phyloP scores from a whole-genome alignment of 2,113 vertebrate genomes.

The Siphamia tubifer region DNA sequence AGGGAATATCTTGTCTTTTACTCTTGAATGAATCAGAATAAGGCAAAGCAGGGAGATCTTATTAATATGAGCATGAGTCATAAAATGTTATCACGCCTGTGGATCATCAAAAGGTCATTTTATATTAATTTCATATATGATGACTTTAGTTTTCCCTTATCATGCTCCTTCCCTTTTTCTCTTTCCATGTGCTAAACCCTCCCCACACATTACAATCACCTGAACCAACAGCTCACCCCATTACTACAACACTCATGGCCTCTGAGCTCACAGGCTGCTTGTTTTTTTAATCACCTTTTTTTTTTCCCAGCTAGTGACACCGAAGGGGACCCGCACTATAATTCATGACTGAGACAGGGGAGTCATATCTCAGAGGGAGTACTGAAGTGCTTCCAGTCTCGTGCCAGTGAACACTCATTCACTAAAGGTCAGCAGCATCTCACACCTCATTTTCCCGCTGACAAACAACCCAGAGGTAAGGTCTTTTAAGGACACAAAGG shows the following conservation, averaged over 20 bases:
- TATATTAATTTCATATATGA: conserved; percentile 3
- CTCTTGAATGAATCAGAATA: background rate
- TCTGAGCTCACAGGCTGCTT: conserved; percentile 9
- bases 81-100: conserved; percentile 14
- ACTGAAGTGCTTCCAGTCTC: conserved; percentile 27
- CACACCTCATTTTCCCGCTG: conserved; percentile 27
- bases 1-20: background rate
- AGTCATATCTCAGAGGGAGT: conserved; percentile 37
- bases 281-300: background rate
- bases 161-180: background rate
- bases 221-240: conserved; percentile 2
- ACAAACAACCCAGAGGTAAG: conserved; percentile 33
- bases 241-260: conserved; percentile 1
- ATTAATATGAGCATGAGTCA: conserved; percentile 10
- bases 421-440: conserved; percentile 50
- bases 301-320: background rate
- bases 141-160: conserved; percentile 22
- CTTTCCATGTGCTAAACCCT: background rate
- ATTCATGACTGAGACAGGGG: conserved; percentile 20
- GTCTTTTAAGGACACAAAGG: conserved; percentile 18
- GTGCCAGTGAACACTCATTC: conserved; percentile 26
- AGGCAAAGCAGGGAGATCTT: background rate
- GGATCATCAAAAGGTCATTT: conserved; percentile 25
- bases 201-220: background rate
- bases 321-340: conserved; percentile 2